Evolutionary conservation across 1,140 invertebrate species (phyloP).

Genomic region (Triops longicaudatus): DNA sequence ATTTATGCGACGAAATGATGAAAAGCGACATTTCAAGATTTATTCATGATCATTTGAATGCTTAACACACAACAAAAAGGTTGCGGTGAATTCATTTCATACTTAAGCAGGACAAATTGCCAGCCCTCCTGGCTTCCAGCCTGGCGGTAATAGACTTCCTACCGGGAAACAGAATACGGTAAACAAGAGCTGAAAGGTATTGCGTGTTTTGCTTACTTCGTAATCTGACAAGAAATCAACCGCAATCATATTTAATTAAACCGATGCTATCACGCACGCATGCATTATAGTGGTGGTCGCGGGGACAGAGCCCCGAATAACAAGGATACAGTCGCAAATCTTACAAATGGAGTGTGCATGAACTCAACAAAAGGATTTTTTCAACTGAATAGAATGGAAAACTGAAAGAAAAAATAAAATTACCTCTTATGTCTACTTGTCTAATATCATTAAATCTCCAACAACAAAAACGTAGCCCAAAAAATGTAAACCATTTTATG

Average conservation of each 20-base stretch:
- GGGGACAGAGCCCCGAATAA: neutral
- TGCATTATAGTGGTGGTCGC: neutral
- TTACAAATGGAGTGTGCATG: neutral
- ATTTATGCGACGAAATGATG: neutral
- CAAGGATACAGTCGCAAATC: neutral
- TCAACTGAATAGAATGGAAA: neutral
- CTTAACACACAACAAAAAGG: neutral
- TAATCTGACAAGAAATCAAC: conserved; percentile 15
- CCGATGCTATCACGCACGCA: conserved; percentile 9
- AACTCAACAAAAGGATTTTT: neutral
- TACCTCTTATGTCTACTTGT: neutral
- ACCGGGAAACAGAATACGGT: neutral
- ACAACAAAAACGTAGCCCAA: neutral
- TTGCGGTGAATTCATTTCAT: conserved; percentile 1
- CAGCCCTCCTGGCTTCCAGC: neutral
- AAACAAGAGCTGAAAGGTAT: conserved; percentile 3
- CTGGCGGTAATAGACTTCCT: neutral
- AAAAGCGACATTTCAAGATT: neutral
- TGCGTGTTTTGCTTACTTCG: neutral
- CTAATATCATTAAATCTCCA: neutral
- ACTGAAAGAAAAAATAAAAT: neutral
- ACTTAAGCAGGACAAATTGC: neutral
- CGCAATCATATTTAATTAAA: conserved; percentile 16
- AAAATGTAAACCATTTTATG: conserved; percentile 3
- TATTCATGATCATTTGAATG: neutral